Percentiles rank a stretch among this genome's conserved stretches.
These are phyloP conservation scores for Caenorhabditis inopinata DNA, from an alignment of 1,140 invertebrate species.

Conservation along the genomic window DNA sequence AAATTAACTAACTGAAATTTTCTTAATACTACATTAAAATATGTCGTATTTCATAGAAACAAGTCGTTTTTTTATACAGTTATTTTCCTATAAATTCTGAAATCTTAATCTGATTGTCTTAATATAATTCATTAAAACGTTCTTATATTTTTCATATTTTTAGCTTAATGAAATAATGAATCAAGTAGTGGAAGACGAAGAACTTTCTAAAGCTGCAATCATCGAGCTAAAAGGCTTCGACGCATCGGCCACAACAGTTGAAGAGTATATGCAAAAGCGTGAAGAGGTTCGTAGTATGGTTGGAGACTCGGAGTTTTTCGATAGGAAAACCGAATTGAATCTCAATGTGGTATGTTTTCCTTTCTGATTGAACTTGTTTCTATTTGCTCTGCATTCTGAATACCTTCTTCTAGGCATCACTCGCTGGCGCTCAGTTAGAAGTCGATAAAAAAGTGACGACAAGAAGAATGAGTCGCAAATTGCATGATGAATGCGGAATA, in stretches of 20 bases:
- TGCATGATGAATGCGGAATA: conserved; percentile 19
- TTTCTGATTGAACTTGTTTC: too few relatives aligned
- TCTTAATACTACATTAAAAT: too few relatives aligned
- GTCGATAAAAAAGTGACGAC: neutral
- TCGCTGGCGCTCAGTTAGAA: neutral
- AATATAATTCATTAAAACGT: too few relatives aligned
- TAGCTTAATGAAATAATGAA: neutral
- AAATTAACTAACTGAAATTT: too few relatives aligned
- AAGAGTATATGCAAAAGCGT: conserved; percentile 11
- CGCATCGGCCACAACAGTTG: neutral
- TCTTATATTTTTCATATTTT: too few relatives aligned
- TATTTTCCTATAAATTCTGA: neutral
- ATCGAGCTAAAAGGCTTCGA: conserved; percentile 4
- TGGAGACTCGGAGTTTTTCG: neutral
- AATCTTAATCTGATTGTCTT: too few relatives aligned
- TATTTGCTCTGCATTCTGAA: too few relatives aligned
- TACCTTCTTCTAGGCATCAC: neutral
- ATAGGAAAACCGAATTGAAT: neutral
- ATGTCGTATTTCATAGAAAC: too few relatives aligned
- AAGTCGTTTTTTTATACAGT: neutral
- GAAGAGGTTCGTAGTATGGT: neutral
- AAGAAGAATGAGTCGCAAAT: neutral
- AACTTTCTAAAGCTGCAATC: neutral
- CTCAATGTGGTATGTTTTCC: neutral
- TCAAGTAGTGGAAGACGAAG: neutral